phyloP scores from a whole-genome alignment of 2,113 vertebrate genomes.

The Plotosus lineatus region DNA sequence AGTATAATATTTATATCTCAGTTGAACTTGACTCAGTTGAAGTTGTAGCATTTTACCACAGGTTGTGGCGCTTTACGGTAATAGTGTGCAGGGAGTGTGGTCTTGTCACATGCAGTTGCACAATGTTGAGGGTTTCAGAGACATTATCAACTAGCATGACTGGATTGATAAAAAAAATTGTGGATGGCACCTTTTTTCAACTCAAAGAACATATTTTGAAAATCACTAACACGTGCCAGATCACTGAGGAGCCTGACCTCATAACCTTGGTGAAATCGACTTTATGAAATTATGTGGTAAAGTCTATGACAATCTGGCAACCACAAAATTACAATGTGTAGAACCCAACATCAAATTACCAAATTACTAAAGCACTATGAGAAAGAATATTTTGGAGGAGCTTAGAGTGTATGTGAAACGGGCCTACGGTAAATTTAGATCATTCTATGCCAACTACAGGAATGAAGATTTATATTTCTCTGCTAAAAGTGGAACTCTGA shows the following conservation, averaged over 20 bases:
- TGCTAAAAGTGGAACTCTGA: background rate
- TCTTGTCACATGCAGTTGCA: background rate
- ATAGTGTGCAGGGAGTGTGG: background rate
- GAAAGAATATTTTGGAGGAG: constrained; percentile 34
- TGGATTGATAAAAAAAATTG: background rate
- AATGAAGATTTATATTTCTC: constrained; percentile 18
- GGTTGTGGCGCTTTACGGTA: background rate
- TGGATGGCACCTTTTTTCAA: background rate
- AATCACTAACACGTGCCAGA: background rate
- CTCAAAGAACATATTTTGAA: background rate
- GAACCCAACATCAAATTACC: constrained; percentile 51
- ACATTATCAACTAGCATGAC: background rate
- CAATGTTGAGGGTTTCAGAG: background rate
- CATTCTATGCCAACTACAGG: background rate
- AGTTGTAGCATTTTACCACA: background rate
- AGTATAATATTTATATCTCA: background rate
- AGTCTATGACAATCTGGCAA: constrained; percentile 46
- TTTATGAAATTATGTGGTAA: constrained; percentile 39
- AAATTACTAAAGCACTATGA: constrained; percentile 40
- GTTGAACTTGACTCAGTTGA: too few species aligned
- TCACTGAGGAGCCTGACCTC: constrained; percentile 3
- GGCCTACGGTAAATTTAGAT: constrained; percentile 15
- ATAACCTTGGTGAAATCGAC: constrained; percentile 25
- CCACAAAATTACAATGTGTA: constrained; percentile 43
- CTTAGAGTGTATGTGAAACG: constrained; percentile 5